phyloP scores from a whole-genome alignment of 1,140 invertebrate species.

The Eumaeus atala region DNA sequence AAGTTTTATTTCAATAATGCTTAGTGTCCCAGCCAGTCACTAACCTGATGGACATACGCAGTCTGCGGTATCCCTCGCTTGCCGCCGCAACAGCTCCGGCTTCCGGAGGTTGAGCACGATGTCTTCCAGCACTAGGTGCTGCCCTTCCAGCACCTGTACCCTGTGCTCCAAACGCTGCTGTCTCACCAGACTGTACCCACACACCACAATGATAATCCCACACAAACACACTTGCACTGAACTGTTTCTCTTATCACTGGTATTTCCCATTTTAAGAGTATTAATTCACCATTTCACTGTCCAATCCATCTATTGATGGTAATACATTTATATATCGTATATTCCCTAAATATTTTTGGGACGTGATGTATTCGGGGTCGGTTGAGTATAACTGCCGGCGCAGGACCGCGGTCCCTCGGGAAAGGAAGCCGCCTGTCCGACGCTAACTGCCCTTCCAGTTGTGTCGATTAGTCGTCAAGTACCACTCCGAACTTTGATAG shows the following conservation, averaged over 20 bases:
- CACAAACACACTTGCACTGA: constrained; percentile 58
- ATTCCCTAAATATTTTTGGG: constrained; percentile 13
- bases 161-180: constrained; percentile 52
- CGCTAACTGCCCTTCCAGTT: constrained; percentile 66
- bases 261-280: constrained; percentile 31
- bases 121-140: constrained; percentile 35
- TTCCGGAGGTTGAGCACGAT: constrained; percentile 20
- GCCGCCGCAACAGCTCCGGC: constrained; percentile 31
- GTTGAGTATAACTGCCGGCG: constrained; percentile 23
- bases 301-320: constrained; percentile 25
- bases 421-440: constrained; percentile 60
- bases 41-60: constrained; percentile 63
- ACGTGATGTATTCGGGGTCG: constrained; percentile 24
- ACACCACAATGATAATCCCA: constrained; percentile 42
- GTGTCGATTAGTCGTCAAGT: constrained; percentile 52
- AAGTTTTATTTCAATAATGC: too few relatives aligned
- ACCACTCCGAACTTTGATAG: constrained; percentile 62
- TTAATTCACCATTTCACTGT: constrained; percentile 25
- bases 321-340: too few relatives aligned
- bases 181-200: constrained; percentile 47
- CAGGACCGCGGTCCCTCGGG: constrained; percentile 51
- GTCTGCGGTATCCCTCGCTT: constrained; percentile 47
- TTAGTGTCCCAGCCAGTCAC: constrained; percentile 14
- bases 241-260: constrained; percentile 36
- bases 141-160: constrained; percentile 42